These are phyloP conservation scores for Cacatua alba DNA, from an alignment of 2,113 vertebrate genomes.

Conservation along the genomic window DNA sequence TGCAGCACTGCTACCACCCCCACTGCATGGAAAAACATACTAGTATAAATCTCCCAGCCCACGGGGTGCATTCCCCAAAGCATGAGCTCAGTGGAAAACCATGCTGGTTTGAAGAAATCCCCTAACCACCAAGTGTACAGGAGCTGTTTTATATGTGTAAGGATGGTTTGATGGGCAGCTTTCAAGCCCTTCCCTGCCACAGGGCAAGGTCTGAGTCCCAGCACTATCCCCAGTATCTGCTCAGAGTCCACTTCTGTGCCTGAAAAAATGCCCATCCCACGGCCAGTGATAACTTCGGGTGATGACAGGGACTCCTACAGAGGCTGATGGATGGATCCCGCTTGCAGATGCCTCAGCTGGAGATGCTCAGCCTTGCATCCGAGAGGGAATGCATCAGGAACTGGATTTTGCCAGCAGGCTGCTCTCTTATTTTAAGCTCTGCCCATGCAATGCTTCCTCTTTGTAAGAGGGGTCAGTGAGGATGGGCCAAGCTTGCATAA, in stretches of 20 bases:
- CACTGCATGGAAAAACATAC: background rate
- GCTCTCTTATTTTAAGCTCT: background rate
- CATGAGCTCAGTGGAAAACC: background rate
- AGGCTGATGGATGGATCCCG: background rate
- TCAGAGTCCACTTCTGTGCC: background rate
- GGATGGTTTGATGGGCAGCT: background rate
- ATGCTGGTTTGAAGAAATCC: background rate
- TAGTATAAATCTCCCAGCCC: background rate
- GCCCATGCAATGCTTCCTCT: background rate
- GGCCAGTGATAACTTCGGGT: fast-evolving
- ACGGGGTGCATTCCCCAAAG: background rate
- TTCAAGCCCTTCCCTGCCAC: background rate
- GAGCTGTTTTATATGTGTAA: background rate
- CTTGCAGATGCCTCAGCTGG: background rate
- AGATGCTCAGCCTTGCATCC: background rate
- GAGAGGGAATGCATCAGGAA: background rate
- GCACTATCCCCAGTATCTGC: background rate
- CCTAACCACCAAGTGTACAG: background rate
- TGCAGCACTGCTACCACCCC: background rate
- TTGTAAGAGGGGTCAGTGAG: background rate
- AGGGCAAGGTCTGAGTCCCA: background rate
- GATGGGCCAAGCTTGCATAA: background rate
- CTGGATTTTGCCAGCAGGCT: background rate
- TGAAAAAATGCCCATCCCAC: background rate
- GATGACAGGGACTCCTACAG: fast-evolving